Conservation (phyloP, 2,113 vertebrate species). For the Pseudorasbora parva region DNA sequence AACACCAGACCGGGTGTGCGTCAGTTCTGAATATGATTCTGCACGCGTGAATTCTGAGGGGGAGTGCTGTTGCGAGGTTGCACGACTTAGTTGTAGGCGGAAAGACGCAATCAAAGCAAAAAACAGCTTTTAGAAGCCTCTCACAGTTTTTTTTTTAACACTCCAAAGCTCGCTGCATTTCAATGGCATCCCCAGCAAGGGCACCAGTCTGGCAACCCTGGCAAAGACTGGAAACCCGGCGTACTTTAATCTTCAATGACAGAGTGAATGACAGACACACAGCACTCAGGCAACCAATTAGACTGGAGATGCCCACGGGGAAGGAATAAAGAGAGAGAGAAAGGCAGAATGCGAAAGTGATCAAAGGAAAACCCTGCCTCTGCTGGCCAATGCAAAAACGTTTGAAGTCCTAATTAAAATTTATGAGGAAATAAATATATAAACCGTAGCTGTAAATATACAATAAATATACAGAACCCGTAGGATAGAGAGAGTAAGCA, state of each 20-base stretch:
- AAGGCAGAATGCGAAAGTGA: slow-evolving; percentile 66
- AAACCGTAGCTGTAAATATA: slow-evolving; percentile 65
- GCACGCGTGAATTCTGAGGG: not conserved
- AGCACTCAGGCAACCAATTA: slow-evolving; percentile 68
- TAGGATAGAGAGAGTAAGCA: slow-evolving; percentile 37
- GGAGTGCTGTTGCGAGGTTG: not conserved
- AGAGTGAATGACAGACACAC: slow-evolving; percentile 60
- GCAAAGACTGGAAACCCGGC: slow-evolving; percentile 42
- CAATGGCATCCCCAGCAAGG: slow-evolving; percentile 27
- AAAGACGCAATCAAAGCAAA: slow-evolving; percentile 25
- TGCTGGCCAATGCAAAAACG: slow-evolving; percentile 59
- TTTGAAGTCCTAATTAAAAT: slow-evolving; percentile 81
- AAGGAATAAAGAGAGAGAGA: slow-evolving; percentile 42
- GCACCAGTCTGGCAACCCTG: slow-evolving; percentile 46
- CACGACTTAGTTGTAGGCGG: slow-evolving; percentile 16
- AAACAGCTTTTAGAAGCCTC: not conserved
- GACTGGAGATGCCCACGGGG: slow-evolving; percentile 66
- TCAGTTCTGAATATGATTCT: slow-evolving; percentile 13
- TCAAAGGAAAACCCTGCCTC: slow-evolving; percentile 72
- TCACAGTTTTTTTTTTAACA: not conserved
- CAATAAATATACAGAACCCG: slow-evolving; percentile 67
- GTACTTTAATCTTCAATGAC: slow-evolving; percentile 70
- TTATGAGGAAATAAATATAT: slow-evolving; percentile 72
- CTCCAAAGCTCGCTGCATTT: slow-evolving; percentile 30
- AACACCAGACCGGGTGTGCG: slow-evolving; percentile 21